Evolutionary conservation across 2,888 invertebrate species (phyloP), one percentile per base, ranked within the genome.

Genomic region (Sarcophaga caerulescens): DNA sequence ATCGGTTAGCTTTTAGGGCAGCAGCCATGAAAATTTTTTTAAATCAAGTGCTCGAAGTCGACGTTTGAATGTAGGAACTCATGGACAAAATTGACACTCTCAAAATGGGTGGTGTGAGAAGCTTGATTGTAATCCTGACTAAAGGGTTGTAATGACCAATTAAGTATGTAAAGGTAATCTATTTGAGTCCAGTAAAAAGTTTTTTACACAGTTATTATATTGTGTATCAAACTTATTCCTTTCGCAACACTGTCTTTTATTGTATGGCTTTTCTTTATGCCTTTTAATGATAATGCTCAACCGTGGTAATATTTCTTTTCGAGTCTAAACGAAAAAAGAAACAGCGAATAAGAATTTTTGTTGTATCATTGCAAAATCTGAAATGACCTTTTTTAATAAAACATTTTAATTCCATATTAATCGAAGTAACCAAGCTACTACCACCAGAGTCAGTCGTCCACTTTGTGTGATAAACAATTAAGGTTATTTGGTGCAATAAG

Each of bases 321-420:
- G 80, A 85, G 63, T 82, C 14, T 47, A 65, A 75, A 70, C 62
- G 68, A 60, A 70, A 80, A 63, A 52, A 80, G 35, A 57, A 84
- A 69, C 74, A 68, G 68, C 60, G n/a, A 57, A 68, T 73, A 73
- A 21, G 45, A 52, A 44, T 63, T 82, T 85, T 68, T 84, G 81
- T 84, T 78, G 75, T 86, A 86, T 86, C 86, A 84, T 81, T 70
- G 86, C 75, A 77, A 81, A 70, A 25, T 45, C 12, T 60, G 73
- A 85, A 86, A 84, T 84, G 77, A 84, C 60, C 81, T 81, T 84
- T 86, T 86, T 84, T 84, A 84, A 84, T 81, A 81, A 86, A 86
- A 84, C 81, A 84, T 81, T 86, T 86, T 81, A 84, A 86, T 81
- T 84, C 81, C 71, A 59, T 77, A 86, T 84, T 81, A 84, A 86